Evolutionary conservation across 2,888 invertebrate species (phyloP).

Genomic region (Himalopsyche kuldschensis): DNA sequence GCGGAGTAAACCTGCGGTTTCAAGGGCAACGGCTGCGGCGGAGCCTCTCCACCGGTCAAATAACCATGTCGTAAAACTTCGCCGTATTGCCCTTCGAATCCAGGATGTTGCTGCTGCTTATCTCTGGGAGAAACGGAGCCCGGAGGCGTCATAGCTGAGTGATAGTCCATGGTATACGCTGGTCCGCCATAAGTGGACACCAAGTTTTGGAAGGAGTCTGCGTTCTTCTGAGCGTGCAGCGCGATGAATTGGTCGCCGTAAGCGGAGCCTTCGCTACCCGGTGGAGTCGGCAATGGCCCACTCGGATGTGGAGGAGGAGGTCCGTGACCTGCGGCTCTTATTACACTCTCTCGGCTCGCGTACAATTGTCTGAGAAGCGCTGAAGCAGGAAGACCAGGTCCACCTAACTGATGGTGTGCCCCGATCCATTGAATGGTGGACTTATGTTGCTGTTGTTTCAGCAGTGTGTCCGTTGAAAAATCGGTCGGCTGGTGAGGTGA

Average conservation of each 20-base stretch:
- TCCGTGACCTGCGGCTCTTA: conserved; percentile 75
- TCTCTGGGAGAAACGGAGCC: conserved; percentile 96
- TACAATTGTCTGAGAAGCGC: conserved; percentile 87
- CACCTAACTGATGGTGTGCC: conserved; percentile 67
- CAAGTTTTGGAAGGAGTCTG: conserved; percentile 62
- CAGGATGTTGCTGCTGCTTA: conserved; percentile 65
- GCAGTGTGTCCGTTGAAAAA: conserved; percentile 81
- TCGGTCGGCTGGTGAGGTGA: conserved; percentile 76
- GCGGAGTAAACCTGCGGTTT: conserved; percentile 90
- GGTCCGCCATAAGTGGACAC: conserved; percentile 63
- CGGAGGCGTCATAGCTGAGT: conserved; percentile 94
- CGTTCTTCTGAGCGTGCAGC: conserved; percentile 59
- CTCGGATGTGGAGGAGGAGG: conserved; percentile 52
- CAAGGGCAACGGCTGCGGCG: conserved; percentile 72
- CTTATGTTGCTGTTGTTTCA: conserved; percentile 77
- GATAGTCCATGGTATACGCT: conserved; percentile 76
- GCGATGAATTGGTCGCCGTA: conserved; percentile 67
- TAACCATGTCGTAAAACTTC: conserved; percentile 63
- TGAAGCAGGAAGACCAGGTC: conserved; percentile 68
- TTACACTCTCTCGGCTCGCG: conserved; percentile 92
- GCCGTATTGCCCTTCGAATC: conserved; percentile 66
- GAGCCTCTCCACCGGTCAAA: conserved; percentile 52
- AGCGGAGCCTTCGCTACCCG: conserved; percentile 80
- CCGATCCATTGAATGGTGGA: conserved; percentile 94
- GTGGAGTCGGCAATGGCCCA: conserved; percentile 84